Conservation (phyloP, 2,888 invertebrate genomes). For the Saturnia pavonia region DNA sequence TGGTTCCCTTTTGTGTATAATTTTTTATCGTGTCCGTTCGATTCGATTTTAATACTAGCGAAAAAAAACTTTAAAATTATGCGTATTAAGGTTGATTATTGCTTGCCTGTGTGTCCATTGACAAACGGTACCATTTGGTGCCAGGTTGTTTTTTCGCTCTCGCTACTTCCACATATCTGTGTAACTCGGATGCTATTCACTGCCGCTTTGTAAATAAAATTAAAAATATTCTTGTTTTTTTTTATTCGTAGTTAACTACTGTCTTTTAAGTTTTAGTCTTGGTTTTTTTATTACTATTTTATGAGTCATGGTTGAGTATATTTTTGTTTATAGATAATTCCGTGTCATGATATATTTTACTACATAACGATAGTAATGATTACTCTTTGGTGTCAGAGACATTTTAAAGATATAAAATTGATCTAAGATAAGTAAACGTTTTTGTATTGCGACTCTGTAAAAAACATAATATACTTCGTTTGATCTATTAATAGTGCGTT, state of each 20-base stretch:
- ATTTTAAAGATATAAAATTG: not conserved
- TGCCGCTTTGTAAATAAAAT: not conserved
- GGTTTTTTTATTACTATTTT: too few relatives aligned
- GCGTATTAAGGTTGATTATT: not conserved
- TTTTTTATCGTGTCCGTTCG: slow-evolving; percentile 8
- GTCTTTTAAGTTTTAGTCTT: not conserved
- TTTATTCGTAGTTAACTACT: too few relatives aligned
- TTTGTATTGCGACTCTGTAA: not conserved
- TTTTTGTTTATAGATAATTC: too few relatives aligned
- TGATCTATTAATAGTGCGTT: not conserved
- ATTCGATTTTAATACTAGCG: not conserved
- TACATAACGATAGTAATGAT: not conserved
- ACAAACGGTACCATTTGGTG: slow-evolving; percentile 10
- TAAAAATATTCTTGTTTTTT: not conserved
- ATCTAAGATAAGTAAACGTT: not conserved
- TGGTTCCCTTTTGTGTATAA: slow-evolving; percentile 11
- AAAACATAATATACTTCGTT: not conserved
- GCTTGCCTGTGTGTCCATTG: not conserved
- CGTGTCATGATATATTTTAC: not conserved
- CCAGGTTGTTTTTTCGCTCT: not conserved
- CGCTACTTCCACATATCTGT: slow-evolving; percentile 6
- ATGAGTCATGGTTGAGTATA: too few relatives aligned
- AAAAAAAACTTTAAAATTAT: not conserved
- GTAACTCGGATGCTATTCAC: not conserved
- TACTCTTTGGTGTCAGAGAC: not conserved